phyloP scores from a whole-genome alignment of 2,113 vertebrate genomes.

The Mellivora capensis region DNA sequence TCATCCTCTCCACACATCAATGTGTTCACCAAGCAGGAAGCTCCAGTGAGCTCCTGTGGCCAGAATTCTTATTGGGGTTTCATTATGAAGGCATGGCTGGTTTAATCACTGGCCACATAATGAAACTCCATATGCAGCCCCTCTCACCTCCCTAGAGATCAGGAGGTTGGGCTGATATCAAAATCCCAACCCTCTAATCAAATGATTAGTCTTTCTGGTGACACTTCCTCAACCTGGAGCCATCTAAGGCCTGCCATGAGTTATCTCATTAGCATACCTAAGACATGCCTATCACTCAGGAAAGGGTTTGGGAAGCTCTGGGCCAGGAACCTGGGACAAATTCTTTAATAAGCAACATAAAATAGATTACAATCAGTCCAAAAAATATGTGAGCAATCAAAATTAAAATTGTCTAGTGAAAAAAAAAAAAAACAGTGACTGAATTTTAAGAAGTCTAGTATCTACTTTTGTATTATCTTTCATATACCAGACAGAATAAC shows the following conservation, averaged over 20 bases:
- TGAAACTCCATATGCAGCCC: background rate
- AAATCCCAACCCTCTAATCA: background rate
- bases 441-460: background rate
- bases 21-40: background rate
- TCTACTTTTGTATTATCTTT: background rate
- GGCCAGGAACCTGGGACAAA: background rate
- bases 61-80: background rate
- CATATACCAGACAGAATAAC: background rate
- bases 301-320: background rate
- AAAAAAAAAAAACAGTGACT: background rate
- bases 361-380: background rate
- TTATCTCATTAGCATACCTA: background rate
- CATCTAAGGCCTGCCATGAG: background rate
- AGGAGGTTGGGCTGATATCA: background rate
- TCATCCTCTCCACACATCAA: background rate
- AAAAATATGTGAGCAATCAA: background rate
- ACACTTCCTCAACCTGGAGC: background rate
- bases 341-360: background rate
- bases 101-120: background rate
- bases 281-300: background rate
- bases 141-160: background rate
- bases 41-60: background rate
- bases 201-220: background rate
- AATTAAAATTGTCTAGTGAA: background rate
- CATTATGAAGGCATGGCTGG: background rate